Evolutionary conservation across 2,888 invertebrate genomes (phyloP).

Genomic region (Spodoptera exigua): DNA sequence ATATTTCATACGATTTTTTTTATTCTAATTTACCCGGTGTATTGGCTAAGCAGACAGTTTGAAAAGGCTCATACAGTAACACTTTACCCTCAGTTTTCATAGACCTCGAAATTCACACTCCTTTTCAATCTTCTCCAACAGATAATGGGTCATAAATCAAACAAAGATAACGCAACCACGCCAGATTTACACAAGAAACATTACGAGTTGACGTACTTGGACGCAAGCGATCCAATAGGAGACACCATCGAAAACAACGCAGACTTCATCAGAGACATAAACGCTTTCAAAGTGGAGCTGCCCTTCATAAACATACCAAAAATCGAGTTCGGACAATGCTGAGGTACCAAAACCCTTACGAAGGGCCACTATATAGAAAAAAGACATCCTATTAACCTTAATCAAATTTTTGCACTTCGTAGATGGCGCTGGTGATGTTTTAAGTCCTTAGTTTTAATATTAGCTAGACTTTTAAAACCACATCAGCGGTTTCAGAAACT

Average conservation of each 20-base stretch:
- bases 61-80: too few relatives aligned
- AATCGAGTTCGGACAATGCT: slow-evolving; percentile 73
- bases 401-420: too few relatives aligned
- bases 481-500: too few relatives aligned
- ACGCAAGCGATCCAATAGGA: slow-evolving; percentile 67
- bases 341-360: slow-evolving; percentile 31
- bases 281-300: slow-evolving; percentile 67
- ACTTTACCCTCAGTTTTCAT: too few relatives aligned
- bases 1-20: too few relatives aligned
- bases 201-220: slow-evolving; percentile 70
- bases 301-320: slow-evolving; percentile 70
- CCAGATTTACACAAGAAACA: slow-evolving; percentile 51
- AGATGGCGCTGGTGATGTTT: too few relatives aligned
- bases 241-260: slow-evolving; percentile 67
- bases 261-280: slow-evolving; percentile 74
- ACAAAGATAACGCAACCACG: slow-evolving; percentile 39
- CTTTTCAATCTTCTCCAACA: slow-evolving; percentile 44
- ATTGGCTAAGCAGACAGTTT: too few relatives aligned
- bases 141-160: slow-evolving; percentile 78
- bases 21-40: too few relatives aligned
- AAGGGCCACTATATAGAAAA: neutral
- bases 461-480: too few relatives aligned
- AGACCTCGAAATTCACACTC: too few relatives aligned
- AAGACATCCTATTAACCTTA: too few relatives aligned
- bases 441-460: too few relatives aligned